These are phyloP conservation scores for Ibidorhyncha struthersii DNA, from an alignment of 2,113 vertebrate species.

Conservation along the genomic window DNA sequence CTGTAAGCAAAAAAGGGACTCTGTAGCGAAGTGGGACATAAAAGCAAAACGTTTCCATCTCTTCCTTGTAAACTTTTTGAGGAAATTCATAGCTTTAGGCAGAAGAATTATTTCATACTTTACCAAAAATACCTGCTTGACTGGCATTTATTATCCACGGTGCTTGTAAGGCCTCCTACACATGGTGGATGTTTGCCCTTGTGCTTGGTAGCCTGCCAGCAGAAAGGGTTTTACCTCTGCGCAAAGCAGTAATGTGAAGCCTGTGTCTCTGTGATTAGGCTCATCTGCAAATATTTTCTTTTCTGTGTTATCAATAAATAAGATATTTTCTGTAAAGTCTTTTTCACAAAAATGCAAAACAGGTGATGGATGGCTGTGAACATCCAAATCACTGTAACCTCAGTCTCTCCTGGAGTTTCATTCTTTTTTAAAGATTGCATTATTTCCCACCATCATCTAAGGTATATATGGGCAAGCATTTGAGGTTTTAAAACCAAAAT, in stretches of 20 bases:
- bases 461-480: not conserved
- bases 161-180: not conserved
- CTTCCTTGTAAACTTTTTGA: not conserved
- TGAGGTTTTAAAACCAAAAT: not conserved
- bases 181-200: not conserved
- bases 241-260: not conserved
- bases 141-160: not conserved
- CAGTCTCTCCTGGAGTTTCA: not conserved
- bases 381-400: not conserved
- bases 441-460: not conserved
- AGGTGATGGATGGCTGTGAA: not conserved
- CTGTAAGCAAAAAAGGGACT: not conserved
- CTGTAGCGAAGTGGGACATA: not conserved
- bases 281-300: not conserved
- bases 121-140: not conserved
- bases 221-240: not conserved
- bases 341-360: not conserved
- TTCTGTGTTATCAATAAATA: not conserved
- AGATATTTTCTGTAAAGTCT: not conserved
- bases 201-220: not conserved
- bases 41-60: not conserved
- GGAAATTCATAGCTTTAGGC: not conserved
- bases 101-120: not conserved
- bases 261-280: not conserved
- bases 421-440: not conserved